Conservation (phyloP, 2,113 vertebrate genomes). For the Irena cyanogastra region DNA sequence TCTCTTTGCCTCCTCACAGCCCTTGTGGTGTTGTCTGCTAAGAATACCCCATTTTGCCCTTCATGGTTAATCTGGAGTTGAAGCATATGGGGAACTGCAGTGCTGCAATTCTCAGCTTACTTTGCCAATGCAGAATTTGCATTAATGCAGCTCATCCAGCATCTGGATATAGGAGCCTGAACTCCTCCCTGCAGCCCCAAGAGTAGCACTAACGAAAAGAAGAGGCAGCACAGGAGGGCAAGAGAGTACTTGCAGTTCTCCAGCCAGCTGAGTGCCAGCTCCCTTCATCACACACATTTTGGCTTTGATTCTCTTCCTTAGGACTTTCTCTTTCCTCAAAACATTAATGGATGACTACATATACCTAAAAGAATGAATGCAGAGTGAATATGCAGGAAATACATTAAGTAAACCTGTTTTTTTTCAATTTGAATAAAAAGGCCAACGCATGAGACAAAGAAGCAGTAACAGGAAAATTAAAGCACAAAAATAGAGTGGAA, state of each 20-base stretch:
- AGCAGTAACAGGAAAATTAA: neutral
- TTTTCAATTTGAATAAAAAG: neutral
- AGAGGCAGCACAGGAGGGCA: neutral
- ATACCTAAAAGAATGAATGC: neutral
- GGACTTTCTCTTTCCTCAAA: neutral
- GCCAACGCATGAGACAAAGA: neutral
- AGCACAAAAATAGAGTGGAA: neutral
- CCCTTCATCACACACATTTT: neutral
- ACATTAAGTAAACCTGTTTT: neutral
- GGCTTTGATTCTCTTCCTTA: neutral
- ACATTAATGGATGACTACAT: neutral
- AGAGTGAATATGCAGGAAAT: neutral
- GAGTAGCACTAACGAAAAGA: neutral
- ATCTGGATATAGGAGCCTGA: neutral
- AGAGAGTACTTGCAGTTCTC: neutral
- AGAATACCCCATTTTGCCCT: neutral
- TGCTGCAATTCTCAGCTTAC: neutral
- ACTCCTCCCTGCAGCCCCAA: neutral
- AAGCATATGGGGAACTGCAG: neutral
- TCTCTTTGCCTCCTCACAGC: neutral
- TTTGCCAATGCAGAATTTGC: neutral
- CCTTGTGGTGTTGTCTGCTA: rapidly evolving
- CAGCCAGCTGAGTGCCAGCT: neutral
- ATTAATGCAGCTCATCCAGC: neutral
- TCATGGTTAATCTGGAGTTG: neutral